Conservation (phyloP, 2,113 vertebrate species). For the Pollimyrus isidori region DNA sequence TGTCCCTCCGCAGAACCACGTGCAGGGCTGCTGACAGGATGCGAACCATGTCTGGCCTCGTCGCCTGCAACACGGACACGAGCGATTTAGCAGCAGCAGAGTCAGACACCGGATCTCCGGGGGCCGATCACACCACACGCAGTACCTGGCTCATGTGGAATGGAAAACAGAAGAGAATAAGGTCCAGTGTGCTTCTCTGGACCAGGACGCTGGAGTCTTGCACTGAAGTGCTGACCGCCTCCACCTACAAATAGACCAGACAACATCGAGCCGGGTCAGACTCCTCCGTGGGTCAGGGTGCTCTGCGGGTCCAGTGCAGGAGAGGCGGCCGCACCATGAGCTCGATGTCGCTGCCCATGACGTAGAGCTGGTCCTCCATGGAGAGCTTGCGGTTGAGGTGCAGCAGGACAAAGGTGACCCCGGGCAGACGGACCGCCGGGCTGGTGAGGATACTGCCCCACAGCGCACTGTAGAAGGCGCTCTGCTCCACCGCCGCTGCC, state of each 20-base stretch:
- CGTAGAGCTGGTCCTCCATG: slow-evolving; percentile 97
- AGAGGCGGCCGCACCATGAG: slow-evolving; percentile 73
- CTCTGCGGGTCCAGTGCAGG: neutral
- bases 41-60: slow-evolving; percentile 90
- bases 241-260: slow-evolving; percentile 69
- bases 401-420: slow-evolving; percentile 88
- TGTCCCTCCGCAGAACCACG: slow-evolving; percentile 93
- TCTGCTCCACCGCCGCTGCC: slow-evolving; percentile 88
- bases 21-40: slow-evolving; percentile 96
- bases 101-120: neutral
- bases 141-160: slow-evolving; percentile 97
- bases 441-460: slow-evolving; percentile 98
- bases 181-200: slow-evolving; percentile 92
- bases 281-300: neutral
- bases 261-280: neutral
- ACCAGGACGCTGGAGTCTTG: slow-evolving; percentile 97
- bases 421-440: slow-evolving; percentile 86
- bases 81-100: neutral
- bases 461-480: slow-evolving; percentile 90
- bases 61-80: slow-evolving; percentile 66
- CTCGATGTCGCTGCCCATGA: slow-evolving; percentile 96
- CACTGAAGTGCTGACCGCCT: slow-evolving; percentile 94
- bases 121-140: neutral
- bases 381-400: slow-evolving; percentile 95
- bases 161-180: slow-evolving; percentile 97